Evolutionary conservation across 2,888 invertebrate genomes (phyloP).

Genomic region (Cephus runcator): DNA sequence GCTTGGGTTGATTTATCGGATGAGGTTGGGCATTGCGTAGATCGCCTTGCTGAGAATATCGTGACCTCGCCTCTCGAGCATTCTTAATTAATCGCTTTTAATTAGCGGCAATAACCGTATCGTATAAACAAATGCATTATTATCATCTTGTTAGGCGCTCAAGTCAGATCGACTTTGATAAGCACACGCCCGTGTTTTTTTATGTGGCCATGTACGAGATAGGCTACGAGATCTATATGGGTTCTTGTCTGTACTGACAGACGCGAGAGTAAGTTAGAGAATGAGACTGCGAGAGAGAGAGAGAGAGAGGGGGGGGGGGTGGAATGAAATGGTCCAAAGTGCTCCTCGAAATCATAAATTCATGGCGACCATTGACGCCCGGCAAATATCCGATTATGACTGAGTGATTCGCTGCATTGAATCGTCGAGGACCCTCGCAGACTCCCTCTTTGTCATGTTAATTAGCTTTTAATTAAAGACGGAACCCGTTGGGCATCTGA

Average conservation of each 20-base stretch:
- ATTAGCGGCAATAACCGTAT: constrained; percentile 31
- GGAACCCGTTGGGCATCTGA: constrained; percentile 26
- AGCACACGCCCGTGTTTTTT: background rate
- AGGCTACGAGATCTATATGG: background rate
- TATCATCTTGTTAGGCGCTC: background rate
- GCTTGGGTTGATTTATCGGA: background rate
- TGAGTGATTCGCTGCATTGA: constrained; percentile 16
- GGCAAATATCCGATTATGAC: background rate
- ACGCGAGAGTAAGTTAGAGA: background rate
- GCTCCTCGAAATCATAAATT: background rate
- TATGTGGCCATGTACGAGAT: background rate
- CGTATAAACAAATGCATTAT: background rate
- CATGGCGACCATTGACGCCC: background rate
- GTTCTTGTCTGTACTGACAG: background rate
- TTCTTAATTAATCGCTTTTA: constrained; percentile 35
- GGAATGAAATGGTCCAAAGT: background rate
- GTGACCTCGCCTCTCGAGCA: constrained; percentile 20
- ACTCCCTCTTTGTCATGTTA: constrained; percentile 52
- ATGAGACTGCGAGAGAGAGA: background rate
- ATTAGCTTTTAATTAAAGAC: constrained; percentile 56
- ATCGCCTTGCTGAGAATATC: constrained; percentile 27
- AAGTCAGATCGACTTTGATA: background rate
- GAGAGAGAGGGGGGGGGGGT: background rate
- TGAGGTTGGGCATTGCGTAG: background rate
- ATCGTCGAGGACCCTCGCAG: constrained; percentile 38